Evolutionary conservation across 2,888 invertebrate species (phyloP).

Genomic region (Caenorhabditis sp.): DNA sequence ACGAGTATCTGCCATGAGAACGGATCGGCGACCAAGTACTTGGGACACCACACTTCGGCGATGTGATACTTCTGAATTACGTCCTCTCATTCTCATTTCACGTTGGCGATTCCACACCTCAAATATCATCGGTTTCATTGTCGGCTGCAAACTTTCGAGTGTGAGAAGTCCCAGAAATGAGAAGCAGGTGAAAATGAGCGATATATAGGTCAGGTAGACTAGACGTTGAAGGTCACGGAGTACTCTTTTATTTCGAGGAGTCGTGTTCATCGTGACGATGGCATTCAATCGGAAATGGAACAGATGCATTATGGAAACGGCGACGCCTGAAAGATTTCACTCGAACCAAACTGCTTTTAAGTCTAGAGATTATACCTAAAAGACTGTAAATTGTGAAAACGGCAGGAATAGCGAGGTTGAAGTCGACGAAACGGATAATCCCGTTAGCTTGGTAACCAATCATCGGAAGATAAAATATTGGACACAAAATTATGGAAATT

Average conservation of each 20-base stretch:
- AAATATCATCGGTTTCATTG: slow-evolving; percentile 38
- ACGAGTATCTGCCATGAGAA: slow-evolving; percentile 27
- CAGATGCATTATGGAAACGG: slow-evolving; percentile 27
- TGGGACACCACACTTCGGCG: slow-evolving; percentile 39
- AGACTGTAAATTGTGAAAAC: slow-evolving; percentile 31
- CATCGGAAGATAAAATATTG: slow-evolving; percentile 41
- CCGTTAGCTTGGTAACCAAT: slow-evolving; percentile 39
- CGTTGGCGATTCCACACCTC: no score
- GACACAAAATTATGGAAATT: slow-evolving; percentile 26
- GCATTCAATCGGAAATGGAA: slow-evolving; percentile 39
- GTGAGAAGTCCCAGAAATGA: slow-evolving; percentile 30
- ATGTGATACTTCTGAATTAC: slow-evolving; percentile 36
- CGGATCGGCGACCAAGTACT: slow-evolving; percentile 28
- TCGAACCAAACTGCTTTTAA: no score
- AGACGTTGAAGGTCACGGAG: slow-evolving; percentile 9
- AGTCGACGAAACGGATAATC: slow-evolving; percentile 14
- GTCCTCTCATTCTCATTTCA: no score
- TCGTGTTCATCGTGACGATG: slow-evolving; percentile 18
- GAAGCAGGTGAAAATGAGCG: slow-evolving; percentile 14
- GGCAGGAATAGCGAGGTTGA: slow-evolving; percentile 30
- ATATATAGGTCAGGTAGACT: slow-evolving; percentile 15
- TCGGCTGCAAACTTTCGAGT: slow-evolving; percentile 34
- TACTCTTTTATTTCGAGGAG: background rate
- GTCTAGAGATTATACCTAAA: slow-evolving; percentile 11
- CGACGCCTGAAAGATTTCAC: slow-evolving; percentile 34